These are phyloP conservation scores for Loripinus fragilis DNA, from an alignment of 2,888 invertebrate species.

Conservation along the genomic window DNA sequence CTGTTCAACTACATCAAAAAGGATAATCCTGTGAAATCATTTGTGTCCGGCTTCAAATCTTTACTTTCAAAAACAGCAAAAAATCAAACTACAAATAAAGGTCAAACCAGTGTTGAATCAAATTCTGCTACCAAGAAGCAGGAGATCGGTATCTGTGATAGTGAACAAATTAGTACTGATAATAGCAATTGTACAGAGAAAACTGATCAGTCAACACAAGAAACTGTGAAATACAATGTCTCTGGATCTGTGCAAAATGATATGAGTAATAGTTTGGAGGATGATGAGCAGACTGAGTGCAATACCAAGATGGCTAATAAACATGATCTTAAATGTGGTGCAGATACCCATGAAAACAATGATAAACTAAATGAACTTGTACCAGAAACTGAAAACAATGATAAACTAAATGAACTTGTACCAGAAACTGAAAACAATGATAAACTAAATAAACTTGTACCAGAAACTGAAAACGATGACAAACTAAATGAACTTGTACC, in stretches of 20 bases:
- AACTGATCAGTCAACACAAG: background rate
- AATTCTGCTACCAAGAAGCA: background rate
- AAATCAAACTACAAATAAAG: background rate
- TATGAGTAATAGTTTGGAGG: too few species aligned
- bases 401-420: background rate
- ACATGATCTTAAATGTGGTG: too few species aligned
- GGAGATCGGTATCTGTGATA: background rate
- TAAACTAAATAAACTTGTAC: too few species aligned
- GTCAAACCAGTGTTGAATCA: background rate
- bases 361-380: too few species aligned
- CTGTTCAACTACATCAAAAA: background rate
- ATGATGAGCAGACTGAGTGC: too few species aligned
- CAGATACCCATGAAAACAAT: too few species aligned
- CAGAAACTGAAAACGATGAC: too few species aligned
- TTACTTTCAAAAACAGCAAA: background rate
- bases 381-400: too few species aligned
- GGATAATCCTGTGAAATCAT: background rate
- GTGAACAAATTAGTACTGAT: background rate
- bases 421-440: background rate
- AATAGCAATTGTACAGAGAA: background rate
- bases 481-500: background rate
- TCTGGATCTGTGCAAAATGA: too few species aligned
- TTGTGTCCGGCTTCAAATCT: slow-evolving; percentile 2
- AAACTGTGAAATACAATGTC: background rate
- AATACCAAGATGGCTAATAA: too few species aligned